Conservation (phyloP, 2,113 vertebrate species). For the Sialia sialis region DNA sequence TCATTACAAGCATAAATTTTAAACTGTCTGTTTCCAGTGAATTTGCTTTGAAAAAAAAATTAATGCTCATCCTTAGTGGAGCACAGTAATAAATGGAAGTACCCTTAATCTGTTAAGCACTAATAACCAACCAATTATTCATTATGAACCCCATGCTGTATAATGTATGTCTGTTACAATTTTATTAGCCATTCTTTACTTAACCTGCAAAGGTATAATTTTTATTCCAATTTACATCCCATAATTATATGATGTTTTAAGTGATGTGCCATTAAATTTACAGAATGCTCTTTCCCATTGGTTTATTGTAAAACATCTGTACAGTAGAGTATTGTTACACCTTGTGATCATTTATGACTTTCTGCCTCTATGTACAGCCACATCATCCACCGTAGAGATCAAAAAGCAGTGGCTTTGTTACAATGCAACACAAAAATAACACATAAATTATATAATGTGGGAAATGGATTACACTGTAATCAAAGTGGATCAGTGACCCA, state of each 20-base stretch:
- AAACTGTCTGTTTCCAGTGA: slow-evolving; percentile 78
- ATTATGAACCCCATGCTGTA: slow-evolving; percentile 69
- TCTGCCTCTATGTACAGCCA: not conserved
- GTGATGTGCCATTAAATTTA: slow-evolving; percentile 1
- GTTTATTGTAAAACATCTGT: slow-evolving; percentile 15
- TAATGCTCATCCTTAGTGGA: slow-evolving; percentile 71
- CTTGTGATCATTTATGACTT: not conserved
- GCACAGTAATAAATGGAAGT: slow-evolving; percentile 78
- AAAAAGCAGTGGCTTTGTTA: not conserved
- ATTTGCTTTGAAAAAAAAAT: slow-evolving; percentile 79
- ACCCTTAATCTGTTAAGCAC: slow-evolving; percentile 78
- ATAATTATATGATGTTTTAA: slow-evolving; percentile 21
- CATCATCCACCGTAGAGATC: not conserved
- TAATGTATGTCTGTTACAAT: slow-evolving; percentile 46
- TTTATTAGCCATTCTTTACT: slow-evolving; percentile 56
- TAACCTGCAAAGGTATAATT: slow-evolving; percentile 44
- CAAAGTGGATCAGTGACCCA: not conserved
- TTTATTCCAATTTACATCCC: slow-evolving; percentile 16
- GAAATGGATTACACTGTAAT: not conserved
- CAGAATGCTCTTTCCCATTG: not conserved
- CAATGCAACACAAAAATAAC: not conserved
- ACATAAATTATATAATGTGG: not conserved
- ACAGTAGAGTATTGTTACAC: not conserved
- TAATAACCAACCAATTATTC: slow-evolving; percentile 79
- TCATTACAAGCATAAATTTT: slow-evolving; percentile 84